Conservation (phyloP, 2,888 invertebrate genomes). For the Rotaria socialis region DNA sequence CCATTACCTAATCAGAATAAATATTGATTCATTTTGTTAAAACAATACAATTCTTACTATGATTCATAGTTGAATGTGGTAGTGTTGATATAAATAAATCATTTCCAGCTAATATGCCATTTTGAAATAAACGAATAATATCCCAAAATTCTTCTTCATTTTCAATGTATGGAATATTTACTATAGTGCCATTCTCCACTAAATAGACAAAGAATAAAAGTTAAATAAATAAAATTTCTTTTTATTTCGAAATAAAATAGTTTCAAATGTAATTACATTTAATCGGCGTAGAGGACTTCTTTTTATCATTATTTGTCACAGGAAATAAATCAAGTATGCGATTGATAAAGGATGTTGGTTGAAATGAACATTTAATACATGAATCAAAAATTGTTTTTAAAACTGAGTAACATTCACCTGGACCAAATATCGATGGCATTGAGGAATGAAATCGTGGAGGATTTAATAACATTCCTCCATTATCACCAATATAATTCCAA, state of each 20-base stretch:
- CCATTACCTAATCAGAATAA: not conserved
- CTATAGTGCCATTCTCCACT: not conserved
- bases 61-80: not conserved
- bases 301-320: not conserved
- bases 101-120: not conserved
- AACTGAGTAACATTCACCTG: conserved; percentile 62
- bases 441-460: conserved; percentile 62
- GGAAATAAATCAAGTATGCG: conserved; percentile 54
- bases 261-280: not conserved
- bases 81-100: conserved; percentile 2
- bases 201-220: not conserved
- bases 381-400: conserved; percentile 64
- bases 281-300: not conserved
- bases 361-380: conserved; percentile 64
- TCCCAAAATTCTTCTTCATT: not conserved
- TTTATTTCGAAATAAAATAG: too few species aligned
- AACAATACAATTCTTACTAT: not conserved
- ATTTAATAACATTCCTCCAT: conserved; percentile 64
- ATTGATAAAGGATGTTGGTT: conserved; percentile 63
- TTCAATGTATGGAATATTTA: not conserved
- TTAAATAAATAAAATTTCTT: too few species aligned
- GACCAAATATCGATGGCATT: conserved; percentile 63
- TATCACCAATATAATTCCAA: conserved; percentile 64
- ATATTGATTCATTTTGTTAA: not conserved
- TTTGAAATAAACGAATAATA: not conserved